Percentiles rank a stretch among this genome's conserved stretches.
These are phyloP conservation scores for Palloptera scutellata DNA, from an alignment of 2,888 invertebrate genomes.

Conservation along the genomic window DNA sequence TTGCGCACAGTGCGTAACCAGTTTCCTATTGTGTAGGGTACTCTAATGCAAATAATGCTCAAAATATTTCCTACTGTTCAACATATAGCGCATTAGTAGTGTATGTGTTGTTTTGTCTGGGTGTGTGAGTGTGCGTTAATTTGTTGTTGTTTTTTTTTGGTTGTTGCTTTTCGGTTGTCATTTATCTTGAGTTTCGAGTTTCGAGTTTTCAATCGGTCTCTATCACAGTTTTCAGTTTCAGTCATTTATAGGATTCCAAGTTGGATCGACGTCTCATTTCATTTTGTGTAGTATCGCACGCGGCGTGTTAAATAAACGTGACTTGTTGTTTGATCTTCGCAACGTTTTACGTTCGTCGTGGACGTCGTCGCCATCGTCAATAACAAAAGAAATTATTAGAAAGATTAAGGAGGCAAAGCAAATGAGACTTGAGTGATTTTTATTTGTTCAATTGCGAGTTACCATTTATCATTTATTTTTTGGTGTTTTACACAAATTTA, in stretches of 20 bases:
- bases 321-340: not conserved
- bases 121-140: not conserved
- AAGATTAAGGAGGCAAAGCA: not conserved
- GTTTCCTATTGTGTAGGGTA: too few relatives aligned
- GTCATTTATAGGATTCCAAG: conserved; percentile 47
- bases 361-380: too few relatives aligned
- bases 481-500: not conserved
- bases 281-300: conserved; percentile 27
- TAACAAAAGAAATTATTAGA: not conserved
- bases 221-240: conserved; percentile 31
- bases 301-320: not conserved
- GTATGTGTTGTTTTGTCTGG: too few relatives aligned
- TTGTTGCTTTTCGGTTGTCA: conserved; percentile 25
- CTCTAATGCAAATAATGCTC: too few relatives aligned
- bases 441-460: not conserved
- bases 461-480: not conserved
- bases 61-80: too few relatives aligned
- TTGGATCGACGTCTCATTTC: conserved; percentile 44
- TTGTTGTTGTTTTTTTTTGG: conserved; percentile 14
- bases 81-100: too few relatives aligned
- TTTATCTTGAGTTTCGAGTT: conserved; percentile 27
- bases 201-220: conserved; percentile 19
- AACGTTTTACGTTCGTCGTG: not conserved
- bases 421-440: not conserved
- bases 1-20: too few relatives aligned